Base-by-base conservation (phyloP, 1,140 invertebrate genomes). In the Scylla paramamosain region DNA sequence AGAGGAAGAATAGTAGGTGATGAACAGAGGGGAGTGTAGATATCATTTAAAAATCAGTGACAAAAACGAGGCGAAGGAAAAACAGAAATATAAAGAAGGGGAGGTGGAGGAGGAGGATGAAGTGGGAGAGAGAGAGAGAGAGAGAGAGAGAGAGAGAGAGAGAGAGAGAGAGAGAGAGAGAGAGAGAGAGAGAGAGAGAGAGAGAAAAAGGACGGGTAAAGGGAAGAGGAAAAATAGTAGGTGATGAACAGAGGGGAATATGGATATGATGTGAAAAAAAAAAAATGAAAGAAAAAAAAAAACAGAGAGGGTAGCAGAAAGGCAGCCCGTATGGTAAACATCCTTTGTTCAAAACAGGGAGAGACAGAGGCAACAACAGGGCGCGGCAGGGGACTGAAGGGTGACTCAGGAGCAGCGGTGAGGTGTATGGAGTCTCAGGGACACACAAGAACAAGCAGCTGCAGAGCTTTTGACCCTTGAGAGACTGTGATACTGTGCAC, bases 141-240 rank as follows among this genome's bases (percentile, higher is more conserved):
- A 46, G 89, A 46, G 89, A 46, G 32, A 45, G 89, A 46, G 89
- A n/a, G 25, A 52, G 48, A 91, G 48, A 91, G 48, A 45, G n/a
- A n/a, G 39, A 91, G 83, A 28, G 83, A 28, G 83, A 28, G 83
- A 4, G 83, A 84, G 83, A 84, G 83, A 84, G 82, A 83, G 82
- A 83, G 82, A 83, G 82, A 83, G 82, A 83, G 82, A 83, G 82
- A 83, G 82, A 83, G 82, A 83, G 82, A 83, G 29, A 28, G 59
- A 67, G 59, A 67, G 59, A 67, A 25, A 25, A 25, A 67, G 20
- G 20, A 16, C 7, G 59, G 20, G 59, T 20, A 25, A 67, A 67
- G 59, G 20, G 59, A 67, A 25, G 20, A 16, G 20, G 20, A 67
- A 16, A 67, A 25, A 14, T 6, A 16, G 59, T 4, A 16, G 59